Conservation (phyloP, 2,113 vertebrate species). For the Campylorhamphus procurvoides region DNA sequence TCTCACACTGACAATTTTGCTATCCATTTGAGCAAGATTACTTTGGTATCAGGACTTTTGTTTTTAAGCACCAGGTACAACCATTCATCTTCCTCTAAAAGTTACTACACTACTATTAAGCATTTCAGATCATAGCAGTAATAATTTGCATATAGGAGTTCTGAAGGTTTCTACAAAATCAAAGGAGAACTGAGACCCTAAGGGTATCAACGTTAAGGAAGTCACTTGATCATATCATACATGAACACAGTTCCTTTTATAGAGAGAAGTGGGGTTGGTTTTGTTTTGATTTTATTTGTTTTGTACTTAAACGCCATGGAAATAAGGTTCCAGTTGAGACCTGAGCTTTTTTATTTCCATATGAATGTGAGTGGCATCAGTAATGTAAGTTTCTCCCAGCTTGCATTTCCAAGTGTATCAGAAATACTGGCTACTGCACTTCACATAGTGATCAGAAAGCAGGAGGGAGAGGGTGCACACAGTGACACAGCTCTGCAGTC, state of each 20-base stretch:
- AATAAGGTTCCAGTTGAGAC: neutral
- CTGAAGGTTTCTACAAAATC: neutral
- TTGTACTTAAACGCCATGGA: neutral
- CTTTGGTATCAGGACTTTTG: neutral
- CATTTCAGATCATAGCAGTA: accelerated
- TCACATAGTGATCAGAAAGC: neutral
- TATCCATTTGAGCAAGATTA: neutral
- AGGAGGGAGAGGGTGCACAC: neutral
- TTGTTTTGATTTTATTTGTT: neutral
- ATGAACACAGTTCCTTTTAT: neutral
- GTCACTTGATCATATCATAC: accelerated
- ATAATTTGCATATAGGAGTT: neutral
- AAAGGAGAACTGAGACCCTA: neutral
- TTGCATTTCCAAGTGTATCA: neutral
- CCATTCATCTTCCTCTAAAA: neutral
- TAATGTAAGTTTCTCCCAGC: neutral
- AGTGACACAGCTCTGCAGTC: neutral
- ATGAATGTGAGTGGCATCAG: neutral
- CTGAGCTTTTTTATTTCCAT: neutral
- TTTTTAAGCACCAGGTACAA: neutral
- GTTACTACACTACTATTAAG: neutral
- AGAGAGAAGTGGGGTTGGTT: accelerated
- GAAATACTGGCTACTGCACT: neutral
- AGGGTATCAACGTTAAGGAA: neutral
- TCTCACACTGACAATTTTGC: neutral